Conservation (phyloP, 2,113 vertebrate genomes). For the Castor canadensis region DNA sequence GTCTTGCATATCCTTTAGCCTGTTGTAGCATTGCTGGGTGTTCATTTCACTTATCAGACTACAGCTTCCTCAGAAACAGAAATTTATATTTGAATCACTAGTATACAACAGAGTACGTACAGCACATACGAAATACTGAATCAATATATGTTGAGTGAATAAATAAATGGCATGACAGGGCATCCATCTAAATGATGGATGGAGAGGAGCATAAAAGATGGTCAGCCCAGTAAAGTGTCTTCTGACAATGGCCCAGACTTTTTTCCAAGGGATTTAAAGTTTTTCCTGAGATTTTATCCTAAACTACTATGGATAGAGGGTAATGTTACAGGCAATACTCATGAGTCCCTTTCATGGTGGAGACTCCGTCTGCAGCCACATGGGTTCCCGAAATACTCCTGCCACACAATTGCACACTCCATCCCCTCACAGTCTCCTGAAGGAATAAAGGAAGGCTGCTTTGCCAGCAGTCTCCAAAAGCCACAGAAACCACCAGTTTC, state of each 20-base stretch:
- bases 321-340: background rate
- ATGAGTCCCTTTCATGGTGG: background rate
- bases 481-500: background rate
- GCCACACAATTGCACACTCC: background rate
- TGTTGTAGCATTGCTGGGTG: background rate
- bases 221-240: background rate
- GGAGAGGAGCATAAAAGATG: background rate
- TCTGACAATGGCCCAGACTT: background rate
- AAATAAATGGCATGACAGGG: background rate
- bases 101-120: background rate
- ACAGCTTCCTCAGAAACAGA: background rate
- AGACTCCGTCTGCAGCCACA: accelerated
- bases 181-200: background rate
- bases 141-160: background rate
- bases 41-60: background rate
- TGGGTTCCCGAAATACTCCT: accelerated
- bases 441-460: background rate
- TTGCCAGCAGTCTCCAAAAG: background rate
- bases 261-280: background rate
- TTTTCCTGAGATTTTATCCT: background rate
- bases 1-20: background rate
- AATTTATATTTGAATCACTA: background rate
- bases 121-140: background rate
- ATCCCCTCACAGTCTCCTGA: background rate
- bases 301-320: background rate